These are phyloP conservation scores for Austrolebias charrua DNA, from an alignment of 2,797 vertebrate species.

Conservation along the genomic window DNA sequence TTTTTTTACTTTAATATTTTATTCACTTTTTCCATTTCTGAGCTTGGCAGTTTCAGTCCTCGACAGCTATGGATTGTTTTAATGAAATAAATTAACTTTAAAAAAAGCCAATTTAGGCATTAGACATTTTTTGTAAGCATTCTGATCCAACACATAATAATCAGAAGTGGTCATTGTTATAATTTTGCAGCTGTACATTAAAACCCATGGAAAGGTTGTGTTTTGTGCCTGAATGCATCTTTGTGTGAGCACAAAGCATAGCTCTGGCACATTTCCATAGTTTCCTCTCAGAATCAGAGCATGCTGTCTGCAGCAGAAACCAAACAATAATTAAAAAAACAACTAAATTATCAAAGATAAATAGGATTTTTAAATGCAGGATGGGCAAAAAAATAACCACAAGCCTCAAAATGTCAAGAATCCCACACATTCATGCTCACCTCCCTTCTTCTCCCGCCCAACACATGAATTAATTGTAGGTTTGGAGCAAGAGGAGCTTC, in stretches of 20 bases:
- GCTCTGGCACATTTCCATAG: conserved; percentile 29
- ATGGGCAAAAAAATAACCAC: conserved; percentile 19
- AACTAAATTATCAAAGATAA: conserved; percentile 3
- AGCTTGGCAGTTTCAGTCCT: no score
- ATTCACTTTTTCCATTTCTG: no score
- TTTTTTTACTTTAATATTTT: no score
- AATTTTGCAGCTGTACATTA: neutral
- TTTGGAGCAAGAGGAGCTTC: neutral
- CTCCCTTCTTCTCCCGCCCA: neutral
- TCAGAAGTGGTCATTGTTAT: neutral
- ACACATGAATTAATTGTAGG: conserved; percentile 8
- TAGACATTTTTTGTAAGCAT: no score
- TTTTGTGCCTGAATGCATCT: conserved; percentile 17
- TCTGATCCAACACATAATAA: no score
- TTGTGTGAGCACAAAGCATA: conserved; percentile 3
- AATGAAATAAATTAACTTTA: no score
- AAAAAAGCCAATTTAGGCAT: no score
- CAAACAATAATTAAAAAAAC: conserved; percentile 6
- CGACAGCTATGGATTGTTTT: no score
- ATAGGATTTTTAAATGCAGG: conserved; percentile 11
- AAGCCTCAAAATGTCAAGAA: conserved; percentile 28
- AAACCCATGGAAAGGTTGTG: neutral
- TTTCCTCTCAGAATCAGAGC: conserved; percentile 22
- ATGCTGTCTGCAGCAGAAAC: conserved; percentile 20
- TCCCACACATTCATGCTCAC: neutral